phyloP scores from a whole-genome alignment of 2,797 vertebrate species.

The Nyctalus aviator region DNA sequence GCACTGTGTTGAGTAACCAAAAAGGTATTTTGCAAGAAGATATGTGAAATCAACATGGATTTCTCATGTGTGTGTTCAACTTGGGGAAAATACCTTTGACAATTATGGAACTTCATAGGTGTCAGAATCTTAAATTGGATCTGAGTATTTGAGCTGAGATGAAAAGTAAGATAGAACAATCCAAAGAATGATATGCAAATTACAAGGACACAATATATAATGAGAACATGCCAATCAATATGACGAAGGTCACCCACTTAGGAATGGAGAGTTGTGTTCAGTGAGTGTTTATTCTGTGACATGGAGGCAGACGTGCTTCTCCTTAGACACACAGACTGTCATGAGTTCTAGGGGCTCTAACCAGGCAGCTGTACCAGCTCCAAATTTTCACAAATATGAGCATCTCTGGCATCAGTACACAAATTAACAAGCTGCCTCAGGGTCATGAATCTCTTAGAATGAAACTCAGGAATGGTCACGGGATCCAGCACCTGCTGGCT shows the following conservation, averaged over 20 bases:
- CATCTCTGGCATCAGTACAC: background rate
- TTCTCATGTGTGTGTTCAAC: background rate
- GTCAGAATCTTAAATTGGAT: too few species aligned
- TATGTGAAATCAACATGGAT: background rate
- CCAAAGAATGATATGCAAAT: too few species aligned
- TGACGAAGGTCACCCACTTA: too few species aligned
- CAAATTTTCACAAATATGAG: slow-evolving; percentile 15
- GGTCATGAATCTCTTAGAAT: background rate
- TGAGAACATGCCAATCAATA: too few species aligned
- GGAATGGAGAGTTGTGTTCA: too few species aligned
- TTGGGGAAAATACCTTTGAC: background rate
- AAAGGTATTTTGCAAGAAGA: background rate
- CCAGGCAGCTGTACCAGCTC: background rate
- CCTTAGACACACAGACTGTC: background rate
- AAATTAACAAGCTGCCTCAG: background rate
- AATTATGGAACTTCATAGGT: background rate
- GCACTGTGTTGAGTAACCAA: too few species aligned
- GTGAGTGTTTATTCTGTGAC: too few species aligned
- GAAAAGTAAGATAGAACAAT: too few species aligned
- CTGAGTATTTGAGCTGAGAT: too few species aligned
- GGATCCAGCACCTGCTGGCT: background rate
- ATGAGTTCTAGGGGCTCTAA: background rate
- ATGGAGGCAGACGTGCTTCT: too few species aligned
- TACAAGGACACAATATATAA: too few species aligned
- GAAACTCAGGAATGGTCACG: background rate